Conservation (phyloP, 1,140 invertebrate species). For the Vanessa tameamea region DNA sequence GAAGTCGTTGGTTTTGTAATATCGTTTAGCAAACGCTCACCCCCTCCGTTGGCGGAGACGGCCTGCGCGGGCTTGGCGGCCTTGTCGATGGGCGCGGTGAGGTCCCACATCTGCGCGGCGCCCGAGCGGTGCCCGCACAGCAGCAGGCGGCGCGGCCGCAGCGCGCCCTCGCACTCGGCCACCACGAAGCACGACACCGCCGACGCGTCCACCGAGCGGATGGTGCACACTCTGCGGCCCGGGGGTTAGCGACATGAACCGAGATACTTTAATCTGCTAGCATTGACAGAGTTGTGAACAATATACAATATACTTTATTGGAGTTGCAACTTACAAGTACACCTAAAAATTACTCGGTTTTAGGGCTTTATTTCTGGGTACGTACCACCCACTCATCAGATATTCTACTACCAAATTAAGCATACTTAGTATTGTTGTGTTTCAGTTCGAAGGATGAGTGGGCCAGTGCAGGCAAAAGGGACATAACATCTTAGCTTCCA, state of each 20-base stretch:
- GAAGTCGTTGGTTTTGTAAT: no score
- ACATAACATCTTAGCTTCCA: no score
- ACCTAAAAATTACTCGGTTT: no score
- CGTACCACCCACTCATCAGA: no score
- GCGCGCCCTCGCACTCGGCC: conserved; percentile 97
- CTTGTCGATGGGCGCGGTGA: conserved; percentile 96
- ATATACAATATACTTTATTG: background rate
- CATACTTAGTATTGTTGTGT: no score
- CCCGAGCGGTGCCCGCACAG: conserved; percentile 98
- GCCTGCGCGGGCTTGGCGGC: conserved; percentile 82
- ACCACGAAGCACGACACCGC: conserved; percentile 97
- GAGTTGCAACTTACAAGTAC: no score
- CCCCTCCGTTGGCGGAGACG: conserved; percentile 7
- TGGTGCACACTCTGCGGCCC: conserved; percentile 92
- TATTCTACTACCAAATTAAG: no score
- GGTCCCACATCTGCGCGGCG: conserved; percentile 98
- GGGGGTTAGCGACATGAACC: no score
- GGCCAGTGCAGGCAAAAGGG: no score
- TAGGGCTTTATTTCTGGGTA: no score
- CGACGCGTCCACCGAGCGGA: conserved; percentile 96
- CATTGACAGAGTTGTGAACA: background rate
- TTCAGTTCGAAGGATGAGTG: no score
- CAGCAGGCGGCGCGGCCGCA: conserved; percentile 93
- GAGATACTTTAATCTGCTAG: background rate
- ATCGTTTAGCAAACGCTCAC: background rate